Evolutionary conservation across 2,113 vertebrate species (phyloP).

Genomic region (Engraulis encrasicolus): DNA sequence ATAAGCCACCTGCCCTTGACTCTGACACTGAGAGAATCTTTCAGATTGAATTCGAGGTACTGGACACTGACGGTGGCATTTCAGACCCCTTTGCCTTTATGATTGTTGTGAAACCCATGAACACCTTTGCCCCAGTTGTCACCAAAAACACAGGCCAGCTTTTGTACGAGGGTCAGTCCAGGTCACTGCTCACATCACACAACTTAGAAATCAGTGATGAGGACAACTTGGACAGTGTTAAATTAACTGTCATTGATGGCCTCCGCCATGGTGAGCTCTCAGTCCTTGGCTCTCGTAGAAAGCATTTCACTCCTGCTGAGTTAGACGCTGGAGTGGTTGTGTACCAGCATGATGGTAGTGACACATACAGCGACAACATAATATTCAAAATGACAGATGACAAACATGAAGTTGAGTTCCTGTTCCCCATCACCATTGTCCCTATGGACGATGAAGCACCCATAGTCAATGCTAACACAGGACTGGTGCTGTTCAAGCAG

Average conservation of each 20-base stretch:
- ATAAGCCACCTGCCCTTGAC: constrained; percentile 86
- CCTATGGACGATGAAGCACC: constrained; percentile 93
- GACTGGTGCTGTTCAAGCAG: constrained; percentile 85
- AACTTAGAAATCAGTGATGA: constrained; percentile 91
- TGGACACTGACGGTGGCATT: constrained; percentile 88
- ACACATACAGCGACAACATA: constrained; percentile 92
- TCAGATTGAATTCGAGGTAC: constrained; percentile 88
- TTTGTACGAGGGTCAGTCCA: constrained; percentile 92
- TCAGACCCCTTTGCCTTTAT: constrained; percentile 93
- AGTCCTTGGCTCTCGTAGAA: constrained; percentile 77
- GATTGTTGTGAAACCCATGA: constrained; percentile 96
- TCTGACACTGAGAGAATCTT: constrained; percentile 88
- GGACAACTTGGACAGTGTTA: constrained; percentile 84
- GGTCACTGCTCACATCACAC: constrained; percentile 80
- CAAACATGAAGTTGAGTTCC: constrained; percentile 87
- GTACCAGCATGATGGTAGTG: constrained; percentile 90
- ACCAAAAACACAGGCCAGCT: constrained; percentile 90
- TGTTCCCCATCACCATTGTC: constrained; percentile 92
- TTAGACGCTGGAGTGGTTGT: constrained; percentile 80
- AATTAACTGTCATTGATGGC: constrained; percentile 84
- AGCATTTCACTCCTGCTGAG: constrained; percentile 83
- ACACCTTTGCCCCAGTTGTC: constrained; percentile 88
- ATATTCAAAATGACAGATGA: constrained; percentile 91
- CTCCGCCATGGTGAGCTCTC: constrained; percentile 85
- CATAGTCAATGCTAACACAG: constrained; percentile 89